Conservation (phyloP, 1,140 invertebrate species). For the Temnothorax curvispinosus region DNA sequence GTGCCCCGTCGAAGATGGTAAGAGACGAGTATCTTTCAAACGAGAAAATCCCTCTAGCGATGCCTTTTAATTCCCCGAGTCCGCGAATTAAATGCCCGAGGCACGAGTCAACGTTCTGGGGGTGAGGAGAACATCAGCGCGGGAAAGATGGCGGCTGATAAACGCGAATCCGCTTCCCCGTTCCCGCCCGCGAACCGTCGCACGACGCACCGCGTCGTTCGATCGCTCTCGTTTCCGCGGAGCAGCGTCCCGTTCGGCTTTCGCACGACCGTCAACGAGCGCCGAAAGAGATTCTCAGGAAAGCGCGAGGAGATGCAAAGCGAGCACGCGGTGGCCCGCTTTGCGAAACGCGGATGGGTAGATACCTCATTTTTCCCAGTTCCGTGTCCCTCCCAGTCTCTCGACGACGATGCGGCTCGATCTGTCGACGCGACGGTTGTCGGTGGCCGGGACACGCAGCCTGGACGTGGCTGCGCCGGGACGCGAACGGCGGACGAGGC, state of each 20-base stretch:
- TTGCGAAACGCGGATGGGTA: background rate
- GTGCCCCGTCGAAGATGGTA: too few species aligned
- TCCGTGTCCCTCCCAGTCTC: slow-evolving; percentile 20
- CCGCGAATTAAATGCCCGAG: background rate
- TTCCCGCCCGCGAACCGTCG: background rate
- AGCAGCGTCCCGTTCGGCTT: background rate
- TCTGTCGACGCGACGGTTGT: background rate
- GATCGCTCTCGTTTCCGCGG: background rate
- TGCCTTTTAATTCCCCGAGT: background rate
- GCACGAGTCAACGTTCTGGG: background rate
- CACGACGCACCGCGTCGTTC: background rate
- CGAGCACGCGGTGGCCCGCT: too few species aligned
- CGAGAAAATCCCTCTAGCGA: background rate
- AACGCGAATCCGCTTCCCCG: background rate
- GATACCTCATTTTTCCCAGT: slow-evolving; percentile 42
- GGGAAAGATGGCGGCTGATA: slow-evolving; percentile 45
- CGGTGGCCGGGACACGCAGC: background rate
- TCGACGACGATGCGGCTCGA: slow-evolving; percentile 22
- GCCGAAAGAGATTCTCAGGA: too few species aligned
- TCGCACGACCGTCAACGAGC: background rate
- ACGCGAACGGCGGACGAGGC: background rate
- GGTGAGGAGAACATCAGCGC: background rate
- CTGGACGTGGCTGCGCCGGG: background rate
- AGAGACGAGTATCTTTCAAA: background rate
- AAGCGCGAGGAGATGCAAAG: background rate